A percentile compares a stretch with the other conserved stretches of the same genome.
Evolutionary conservation across 2,888 invertebrate genomes (phyloP).

Genomic region (Tinea pellionella): DNA sequence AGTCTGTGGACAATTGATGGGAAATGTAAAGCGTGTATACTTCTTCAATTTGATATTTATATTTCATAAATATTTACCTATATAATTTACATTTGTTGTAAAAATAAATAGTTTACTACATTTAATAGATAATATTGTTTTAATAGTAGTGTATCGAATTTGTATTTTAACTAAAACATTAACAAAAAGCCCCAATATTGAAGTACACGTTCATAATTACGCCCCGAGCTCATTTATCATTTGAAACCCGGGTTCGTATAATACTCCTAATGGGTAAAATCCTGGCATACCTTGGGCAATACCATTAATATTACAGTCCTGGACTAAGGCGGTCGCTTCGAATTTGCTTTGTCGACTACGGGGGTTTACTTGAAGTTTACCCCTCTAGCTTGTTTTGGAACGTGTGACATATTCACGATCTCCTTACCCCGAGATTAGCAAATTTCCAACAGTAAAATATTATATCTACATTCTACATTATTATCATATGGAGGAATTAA

Average conservation of each 20-base stretch:
- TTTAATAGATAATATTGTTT: no score
- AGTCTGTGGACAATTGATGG: constrained; percentile 32
- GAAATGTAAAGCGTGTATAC: no score
- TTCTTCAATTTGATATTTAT: no score
- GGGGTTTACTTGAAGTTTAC: not conserved
- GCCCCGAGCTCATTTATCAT: constrained; percentile 49
- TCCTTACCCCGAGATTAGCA: constrained; percentile 3
- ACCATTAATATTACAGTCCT: constrained; percentile 58
- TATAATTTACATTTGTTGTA: not conserved
- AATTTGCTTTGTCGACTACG: constrained; percentile 10
- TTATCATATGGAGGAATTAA: not conserved
- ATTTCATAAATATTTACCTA: no score
- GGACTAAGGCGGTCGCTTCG: constrained; percentile 16
- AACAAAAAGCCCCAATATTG: constrained; percentile 9
- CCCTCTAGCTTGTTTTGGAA: constrained; percentile 21
- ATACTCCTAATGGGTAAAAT: constrained; percentile 67
- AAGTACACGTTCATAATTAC: constrained; percentile 8
- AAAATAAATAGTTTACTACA: no score
- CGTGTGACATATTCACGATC: constrained; percentile 55
- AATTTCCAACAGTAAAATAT: not conserved
- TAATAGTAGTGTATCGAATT: not conserved
- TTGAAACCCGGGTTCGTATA: constrained; percentile 51
- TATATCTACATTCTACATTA: no score
- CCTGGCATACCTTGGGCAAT: constrained; percentile 61
- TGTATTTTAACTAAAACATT: not conserved